These are phyloP conservation scores for Lagopus leucura DNA, from an alignment of 2,113 vertebrate genomes.

Conservation along the genomic window DNA sequence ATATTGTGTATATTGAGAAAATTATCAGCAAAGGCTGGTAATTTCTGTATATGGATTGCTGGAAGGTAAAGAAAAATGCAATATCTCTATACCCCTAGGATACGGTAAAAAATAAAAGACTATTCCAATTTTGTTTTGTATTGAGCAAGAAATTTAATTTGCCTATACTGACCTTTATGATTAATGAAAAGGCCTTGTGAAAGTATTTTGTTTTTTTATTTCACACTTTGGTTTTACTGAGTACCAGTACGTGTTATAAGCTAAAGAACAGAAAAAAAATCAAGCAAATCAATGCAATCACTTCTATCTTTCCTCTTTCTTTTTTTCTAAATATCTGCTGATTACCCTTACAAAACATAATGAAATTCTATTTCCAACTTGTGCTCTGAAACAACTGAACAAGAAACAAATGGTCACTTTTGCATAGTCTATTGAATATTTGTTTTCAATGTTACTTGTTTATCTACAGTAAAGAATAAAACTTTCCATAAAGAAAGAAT, in stretches of 20 bases:
- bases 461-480: not conserved
- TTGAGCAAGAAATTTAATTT: slow-evolving; percentile 37
- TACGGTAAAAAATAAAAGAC: not conserved
- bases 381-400: not conserved
- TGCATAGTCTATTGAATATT: not conserved
- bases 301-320: not conserved
- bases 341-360: not conserved
- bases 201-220: not conserved
- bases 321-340: not conserved
- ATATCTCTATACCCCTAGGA: not conserved
- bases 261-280: not conserved
- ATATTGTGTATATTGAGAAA: not conserved
- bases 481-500: not conserved
- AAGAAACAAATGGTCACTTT: not conserved
- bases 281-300: not conserved
- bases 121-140: slow-evolving; percentile 9
- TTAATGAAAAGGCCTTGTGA: not conserved
- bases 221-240: not conserved
- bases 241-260: not conserved
- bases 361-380: not conserved
- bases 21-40: not conserved
- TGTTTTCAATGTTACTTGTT: slow-evolving; percentile 4
- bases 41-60: not conserved
- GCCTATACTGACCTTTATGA: not conserved
- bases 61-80: slow-evolving; percentile 3